Evolutionary conservation across 2,888 invertebrate species (phyloP), one percentile per base, ranked within the genome.

Genomic region (Syrista parreyssii): DNA sequence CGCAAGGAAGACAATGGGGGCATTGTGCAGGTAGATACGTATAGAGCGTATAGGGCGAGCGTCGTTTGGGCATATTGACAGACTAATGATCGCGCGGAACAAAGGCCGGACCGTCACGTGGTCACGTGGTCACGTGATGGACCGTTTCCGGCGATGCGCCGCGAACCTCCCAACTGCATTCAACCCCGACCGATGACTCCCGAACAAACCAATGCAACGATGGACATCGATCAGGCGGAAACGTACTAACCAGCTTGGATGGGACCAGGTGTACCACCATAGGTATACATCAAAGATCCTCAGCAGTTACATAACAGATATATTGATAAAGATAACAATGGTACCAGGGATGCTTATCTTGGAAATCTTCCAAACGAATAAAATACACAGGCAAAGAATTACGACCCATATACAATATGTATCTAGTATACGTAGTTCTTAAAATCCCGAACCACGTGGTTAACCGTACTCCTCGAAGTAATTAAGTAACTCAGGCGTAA

Each of bases 61-160:
- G 89, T 89, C 89, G 90, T 90, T 91, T 90, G 87, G 88, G 89
- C 90, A 91, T 91, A 91, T 91, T 91, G 91, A 90, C 91, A 91
- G 91, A 91, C 91, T 91, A 91, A 91, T 91, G 91, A 91, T 90
- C 90, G 88, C 86, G 83, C 84, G 84, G 89, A 91, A 91, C 91
- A 91, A 91, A 91, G 89, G 90, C 89, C 87, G 85, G 86, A 88
- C 88, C 88, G 90, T 90, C 89, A 88, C 88, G 90, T 88, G 89
- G 89, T 89, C 89, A 90, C 89, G 91, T 91, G 90, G 89, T 90
- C 87, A 86, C 86, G 89, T 91, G 91, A 91, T 90, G 91, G 89
- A 90, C 89, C 88, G 91, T 88, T 91, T 91, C 91, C 91, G 90
- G 88, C 88, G 86, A 85, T 84, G 84, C 86, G 84, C 84, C 84